phyloP scores from a whole-genome alignment of 1,140 invertebrate genomes.

The Thaumetopoea pityocampa region DNA sequence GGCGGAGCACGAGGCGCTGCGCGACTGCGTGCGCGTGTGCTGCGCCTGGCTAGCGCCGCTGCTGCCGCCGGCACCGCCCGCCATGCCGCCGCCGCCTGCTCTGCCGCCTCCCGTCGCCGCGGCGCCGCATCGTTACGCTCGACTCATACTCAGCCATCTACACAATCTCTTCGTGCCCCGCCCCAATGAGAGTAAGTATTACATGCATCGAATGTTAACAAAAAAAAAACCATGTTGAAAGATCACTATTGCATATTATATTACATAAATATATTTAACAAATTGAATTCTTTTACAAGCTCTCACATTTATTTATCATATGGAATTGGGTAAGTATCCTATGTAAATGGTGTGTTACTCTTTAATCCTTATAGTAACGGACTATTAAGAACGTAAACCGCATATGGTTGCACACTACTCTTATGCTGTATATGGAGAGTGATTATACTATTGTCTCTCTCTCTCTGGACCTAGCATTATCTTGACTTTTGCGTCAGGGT shows the following conservation, averaged over 20 bases:
- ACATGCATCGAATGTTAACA: neutral
- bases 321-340: constrained; percentile 84
- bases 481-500: no score
- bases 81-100: constrained; percentile 82
- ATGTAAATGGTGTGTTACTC: no score
- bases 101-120: constrained; percentile 92
- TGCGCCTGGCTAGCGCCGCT: constrained; percentile 96
- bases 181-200: constrained; percentile 89
- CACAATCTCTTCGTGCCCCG: constrained; percentile 97
- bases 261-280: no score
- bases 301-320: constrained; percentile 92
- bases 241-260: no score
- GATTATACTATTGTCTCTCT: no score
- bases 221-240: no score
- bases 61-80: constrained; percentile 84
- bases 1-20: constrained; percentile 92
- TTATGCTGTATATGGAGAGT: no score
- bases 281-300: constrained; percentile 79
- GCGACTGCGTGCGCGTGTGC: constrained; percentile 97
- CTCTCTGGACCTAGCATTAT: no score
- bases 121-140: constrained; percentile 93
- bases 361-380: no score
- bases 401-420: no score
- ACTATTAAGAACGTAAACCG: no score
- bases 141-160: constrained; percentile 94